Base-by-base conservation (phyloP, 2,113 vertebrate species). In the Colinus virginianus region DNA sequence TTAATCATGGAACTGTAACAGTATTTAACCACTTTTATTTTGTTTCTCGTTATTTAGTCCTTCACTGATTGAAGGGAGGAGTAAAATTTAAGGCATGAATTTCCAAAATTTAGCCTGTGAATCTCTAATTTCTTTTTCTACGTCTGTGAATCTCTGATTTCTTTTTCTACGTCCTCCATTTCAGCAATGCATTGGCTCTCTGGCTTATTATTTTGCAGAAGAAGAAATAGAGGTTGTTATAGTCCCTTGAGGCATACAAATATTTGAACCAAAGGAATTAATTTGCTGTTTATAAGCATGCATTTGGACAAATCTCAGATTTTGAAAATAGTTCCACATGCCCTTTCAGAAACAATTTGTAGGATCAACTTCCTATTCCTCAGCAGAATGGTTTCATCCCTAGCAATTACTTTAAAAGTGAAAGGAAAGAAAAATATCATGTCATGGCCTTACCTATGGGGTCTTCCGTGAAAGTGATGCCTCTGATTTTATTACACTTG, bases 81-180 rank as follows among this genome's bases (percentile, higher is more conserved):
- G 61, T 66, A 55, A 72, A 81, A 90, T 69, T 18, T 30, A 21
- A 74, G 0, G 46, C 36, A 28, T 40, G 13, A 78, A 22, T 77
- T 87, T 48, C 56, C 26, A 64, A 74, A 58, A n/a, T 66, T 74
- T 90, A 64, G 45, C 9, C 10, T 46, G n/a, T 51, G 45, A 69
- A 62, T 92, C 88, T 90, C 71, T 75, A 18, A 58, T 66, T 56
- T 84, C n/a, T 92, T 84, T 78, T 45, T n/a, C 17, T 75, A 23
- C 10, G 64, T 66, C 9, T 45, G n/a, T 51, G 45, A 69, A 62
- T 92, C 88, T 90, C 71, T 75, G 15, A 58, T 66, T 56, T 84
- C n/a, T 92, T 84, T 78, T 45, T n/a, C 17, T 75, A 21, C 10
- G 66, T 66, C 16, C 2, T 76, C 5, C 62, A 26, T 67, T 86